Conservation (phyloP, 2,113 vertebrate genomes). For the Eublepharis macularius region DNA sequence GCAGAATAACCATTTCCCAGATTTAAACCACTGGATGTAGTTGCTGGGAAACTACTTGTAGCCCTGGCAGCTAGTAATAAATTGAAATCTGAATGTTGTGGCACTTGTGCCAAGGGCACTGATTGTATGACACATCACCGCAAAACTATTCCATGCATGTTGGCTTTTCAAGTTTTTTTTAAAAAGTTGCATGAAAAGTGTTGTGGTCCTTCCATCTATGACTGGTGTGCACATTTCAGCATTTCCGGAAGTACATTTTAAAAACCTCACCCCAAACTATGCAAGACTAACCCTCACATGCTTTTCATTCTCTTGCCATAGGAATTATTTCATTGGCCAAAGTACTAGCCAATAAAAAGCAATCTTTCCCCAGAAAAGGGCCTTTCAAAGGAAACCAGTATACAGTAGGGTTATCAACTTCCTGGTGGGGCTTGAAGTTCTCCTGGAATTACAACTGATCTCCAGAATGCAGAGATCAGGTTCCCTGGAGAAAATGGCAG, state of each 20-base stretch:
- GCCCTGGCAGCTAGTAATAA: neutral
- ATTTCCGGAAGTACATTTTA: neutral
- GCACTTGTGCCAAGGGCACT: neutral
- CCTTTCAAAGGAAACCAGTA: neutral
- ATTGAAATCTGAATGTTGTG: neutral
- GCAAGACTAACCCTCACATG: neutral
- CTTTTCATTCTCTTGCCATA: neutral
- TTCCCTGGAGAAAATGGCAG: too few species aligned
- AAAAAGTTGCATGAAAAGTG: neutral
- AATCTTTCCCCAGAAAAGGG: neutral
- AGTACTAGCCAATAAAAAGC: neutral
- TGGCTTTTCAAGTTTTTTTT: neutral
- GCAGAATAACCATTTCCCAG: neutral
- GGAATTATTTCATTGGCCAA: neutral
- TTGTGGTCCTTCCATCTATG: neutral
- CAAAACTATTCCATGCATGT: neutral
- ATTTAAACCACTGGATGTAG: neutral
- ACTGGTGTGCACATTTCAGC: neutral
- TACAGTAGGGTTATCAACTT: too few species aligned
- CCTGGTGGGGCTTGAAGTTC: too few species aligned
- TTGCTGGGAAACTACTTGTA: neutral
- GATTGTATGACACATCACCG: neutral
- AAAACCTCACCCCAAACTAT: neutral
- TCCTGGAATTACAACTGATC: too few species aligned
- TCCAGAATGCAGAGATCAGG: too few species aligned